Evolutionary conservation across 2,113 vertebrate species (phyloP).

Genomic region (Clarias batrachus): DNA sequence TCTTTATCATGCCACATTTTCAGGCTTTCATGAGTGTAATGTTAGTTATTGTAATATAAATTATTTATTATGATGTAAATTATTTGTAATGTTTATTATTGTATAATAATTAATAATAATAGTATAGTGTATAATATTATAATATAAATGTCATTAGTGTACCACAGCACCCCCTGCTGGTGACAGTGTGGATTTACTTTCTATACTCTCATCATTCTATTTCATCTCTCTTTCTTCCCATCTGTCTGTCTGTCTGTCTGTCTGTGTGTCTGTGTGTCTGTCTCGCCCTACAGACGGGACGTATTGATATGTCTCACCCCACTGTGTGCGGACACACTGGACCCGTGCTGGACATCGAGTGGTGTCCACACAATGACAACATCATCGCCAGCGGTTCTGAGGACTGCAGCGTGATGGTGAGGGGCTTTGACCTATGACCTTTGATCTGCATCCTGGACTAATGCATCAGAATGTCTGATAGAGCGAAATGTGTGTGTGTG

Average conservation of each 20-base stretch:
- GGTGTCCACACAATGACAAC: conserved; percentile 89
- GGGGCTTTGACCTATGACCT: conserved; percentile 1
- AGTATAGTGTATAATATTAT: too few species aligned
- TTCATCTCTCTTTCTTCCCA: background rate
- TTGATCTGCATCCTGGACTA: background rate
- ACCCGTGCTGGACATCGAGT: conserved; percentile 86
- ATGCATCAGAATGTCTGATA: background rate
- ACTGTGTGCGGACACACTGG: conserved; percentile 86
- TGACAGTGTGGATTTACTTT: background rate
- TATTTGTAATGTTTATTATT: too few species aligned
- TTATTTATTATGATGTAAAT: too few species aligned
- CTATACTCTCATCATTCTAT: background rate
- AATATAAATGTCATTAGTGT: background rate
- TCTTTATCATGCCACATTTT: background rate
- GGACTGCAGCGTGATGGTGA: conserved; percentile 87
- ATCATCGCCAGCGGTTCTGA: conserved; percentile 88
- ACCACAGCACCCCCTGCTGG: background rate
- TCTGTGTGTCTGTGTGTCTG: background rate
- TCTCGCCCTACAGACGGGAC: conserved; percentile 74
- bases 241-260: conserved; percentile 1
- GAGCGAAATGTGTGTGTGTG: background rate
- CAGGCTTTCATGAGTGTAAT: background rate
- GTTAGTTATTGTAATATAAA: too few species aligned
- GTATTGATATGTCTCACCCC: conserved; percentile 84
- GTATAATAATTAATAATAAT: too few species aligned